phyloP scores from a whole-genome alignment of 2,888 invertebrate genomes.

The Lepidocyrtinus sp. region DNA sequence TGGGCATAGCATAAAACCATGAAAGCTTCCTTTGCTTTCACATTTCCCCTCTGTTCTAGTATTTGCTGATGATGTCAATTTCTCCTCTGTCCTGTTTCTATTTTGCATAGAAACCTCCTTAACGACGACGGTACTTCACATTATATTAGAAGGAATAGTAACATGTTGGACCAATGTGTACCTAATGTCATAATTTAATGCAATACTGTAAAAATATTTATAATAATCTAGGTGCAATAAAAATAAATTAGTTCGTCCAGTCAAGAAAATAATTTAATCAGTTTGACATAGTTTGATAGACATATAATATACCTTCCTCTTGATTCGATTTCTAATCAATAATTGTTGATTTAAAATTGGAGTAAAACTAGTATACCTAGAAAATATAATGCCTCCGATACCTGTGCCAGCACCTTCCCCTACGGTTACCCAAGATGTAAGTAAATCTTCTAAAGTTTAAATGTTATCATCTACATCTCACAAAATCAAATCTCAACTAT shows the following conservation, averaged over 20 bases:
- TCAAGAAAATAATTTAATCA: background rate
- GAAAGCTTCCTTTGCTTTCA: too few species aligned
- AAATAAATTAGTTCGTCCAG: background rate
- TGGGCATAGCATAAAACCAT: too few species aligned
- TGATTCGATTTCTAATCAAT: background rate
- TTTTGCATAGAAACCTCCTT: conserved; percentile 41
- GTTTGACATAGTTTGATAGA: background rate
- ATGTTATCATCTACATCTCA: background rate
- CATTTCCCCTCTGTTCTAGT: background rate
- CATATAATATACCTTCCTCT: too few species aligned
- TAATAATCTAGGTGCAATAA: background rate
- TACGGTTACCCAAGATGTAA: conserved; percentile 51
- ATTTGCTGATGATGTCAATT: background rate
- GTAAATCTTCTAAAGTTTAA: background rate
- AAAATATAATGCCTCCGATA: conserved; percentile 36
- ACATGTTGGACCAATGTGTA: background rate
- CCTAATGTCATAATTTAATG: background rate
- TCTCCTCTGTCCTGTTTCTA: background rate
- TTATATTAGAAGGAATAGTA: background rate
- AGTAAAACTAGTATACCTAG: background rate
- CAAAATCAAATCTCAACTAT: background rate
- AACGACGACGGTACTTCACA: conserved; percentile 3
- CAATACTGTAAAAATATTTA: background rate
- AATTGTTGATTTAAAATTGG: background rate
- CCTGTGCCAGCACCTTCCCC: conserved; percentile 34